phyloP scores from a whole-genome alignment of 2,888 invertebrate genomes.

The Dusona sp. region DNA sequence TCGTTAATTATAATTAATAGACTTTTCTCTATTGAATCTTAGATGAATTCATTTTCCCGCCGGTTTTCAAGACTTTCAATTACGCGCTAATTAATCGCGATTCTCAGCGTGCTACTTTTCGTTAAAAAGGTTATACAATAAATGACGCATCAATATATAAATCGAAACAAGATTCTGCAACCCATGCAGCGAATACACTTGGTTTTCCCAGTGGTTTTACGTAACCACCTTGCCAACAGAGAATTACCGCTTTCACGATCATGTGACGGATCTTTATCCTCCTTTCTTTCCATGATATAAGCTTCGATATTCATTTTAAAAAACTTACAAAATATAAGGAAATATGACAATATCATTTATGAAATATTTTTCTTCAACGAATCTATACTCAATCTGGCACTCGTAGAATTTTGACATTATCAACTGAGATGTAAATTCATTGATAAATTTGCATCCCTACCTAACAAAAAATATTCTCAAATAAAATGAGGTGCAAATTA shows the following conservation, averaged over 20 bases:
- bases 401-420: no score
- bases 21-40: no score
- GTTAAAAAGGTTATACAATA: background rate
- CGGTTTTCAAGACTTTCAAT: background rate
- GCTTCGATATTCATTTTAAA: conserved; percentile 3
- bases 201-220: conserved; percentile 80
- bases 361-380: no score
- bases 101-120: background rate
- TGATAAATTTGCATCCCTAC: no score
- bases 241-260: conserved; percentile 82
- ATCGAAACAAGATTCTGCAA: conserved; percentile 68
- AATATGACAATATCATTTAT: no score
- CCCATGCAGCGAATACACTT: conserved; percentile 63
- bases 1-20: no score
- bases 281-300: conserved; percentile 1
- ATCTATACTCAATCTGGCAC: no score
- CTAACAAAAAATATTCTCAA: no score
- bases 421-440: no score
- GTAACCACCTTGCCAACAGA: conserved; percentile 77
- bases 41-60: no score
- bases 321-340: background rate
- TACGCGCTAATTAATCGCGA: conserved; percentile 12
- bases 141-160: conserved; percentile 53
- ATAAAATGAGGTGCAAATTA: no score
- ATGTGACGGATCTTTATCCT: conserved; percentile 61